Conservation (phyloP, 1,140 invertebrate species). For the Anoplophora glabripennis region DNA sequence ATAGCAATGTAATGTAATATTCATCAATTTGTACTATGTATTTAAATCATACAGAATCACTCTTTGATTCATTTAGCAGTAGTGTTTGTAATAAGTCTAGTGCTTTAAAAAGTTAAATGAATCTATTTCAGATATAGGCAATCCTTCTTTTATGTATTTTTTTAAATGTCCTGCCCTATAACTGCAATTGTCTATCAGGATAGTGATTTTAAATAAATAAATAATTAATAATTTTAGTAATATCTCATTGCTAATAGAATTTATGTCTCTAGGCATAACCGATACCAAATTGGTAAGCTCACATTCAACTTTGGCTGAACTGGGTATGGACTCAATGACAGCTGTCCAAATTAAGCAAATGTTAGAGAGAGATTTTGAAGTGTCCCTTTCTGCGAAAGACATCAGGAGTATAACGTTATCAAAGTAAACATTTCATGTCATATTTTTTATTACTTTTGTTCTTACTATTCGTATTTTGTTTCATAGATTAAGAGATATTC, state of each 20-base stretch:
- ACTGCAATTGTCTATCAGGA: too few relatives aligned
- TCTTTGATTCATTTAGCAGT: too few relatives aligned
- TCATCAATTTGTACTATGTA: too few relatives aligned
- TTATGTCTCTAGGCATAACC: conserved; percentile 13
- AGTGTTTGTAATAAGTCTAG: too few relatives aligned
- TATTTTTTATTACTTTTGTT: neutral
- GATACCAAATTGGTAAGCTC: conserved; percentile 52
- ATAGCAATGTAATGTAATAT: too few relatives aligned
- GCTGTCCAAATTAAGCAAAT: conserved; percentile 75
- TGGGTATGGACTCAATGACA: conserved; percentile 88
- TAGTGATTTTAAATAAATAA: too few relatives aligned
- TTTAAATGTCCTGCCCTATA: too few relatives aligned
- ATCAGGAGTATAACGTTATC: conserved; percentile 53
- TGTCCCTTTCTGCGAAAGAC: conserved; percentile 60
- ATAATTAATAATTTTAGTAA: too few relatives aligned
- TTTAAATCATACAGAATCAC: too few relatives aligned
- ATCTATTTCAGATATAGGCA: too few relatives aligned
- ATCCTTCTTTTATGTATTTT: too few relatives aligned
- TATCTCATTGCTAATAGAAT: neutral
- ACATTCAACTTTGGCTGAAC: conserved; percentile 70
- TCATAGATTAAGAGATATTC: neutral
- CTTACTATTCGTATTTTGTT: neutral
- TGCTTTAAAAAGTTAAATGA: too few relatives aligned
- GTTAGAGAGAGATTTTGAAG: conserved; percentile 62
- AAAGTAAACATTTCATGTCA: conserved; percentile 13